phyloP scores from a whole-genome alignment of 2,113 vertebrate genomes.

The Nothoprocta perdicaria region DNA sequence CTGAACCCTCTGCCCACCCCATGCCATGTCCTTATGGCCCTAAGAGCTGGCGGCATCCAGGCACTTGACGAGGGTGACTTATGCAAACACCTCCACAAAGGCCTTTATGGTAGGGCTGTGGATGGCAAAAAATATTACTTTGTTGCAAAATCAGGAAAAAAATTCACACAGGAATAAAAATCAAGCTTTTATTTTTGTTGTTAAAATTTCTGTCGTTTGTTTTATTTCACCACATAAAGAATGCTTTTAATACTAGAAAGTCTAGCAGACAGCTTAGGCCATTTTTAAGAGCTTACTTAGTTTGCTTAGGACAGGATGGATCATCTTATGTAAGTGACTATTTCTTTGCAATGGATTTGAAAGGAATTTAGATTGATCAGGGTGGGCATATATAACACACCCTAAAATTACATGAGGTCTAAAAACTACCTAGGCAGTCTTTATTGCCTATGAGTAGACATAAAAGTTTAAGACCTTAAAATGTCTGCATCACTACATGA shows the following conservation, averaged over 20 bases:
- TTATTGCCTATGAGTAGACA: neutral
- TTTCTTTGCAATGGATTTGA: neutral
- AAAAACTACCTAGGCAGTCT: neutral
- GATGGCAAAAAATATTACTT: neutral
- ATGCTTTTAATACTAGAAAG: neutral
- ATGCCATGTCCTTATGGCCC: no score
- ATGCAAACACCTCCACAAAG: neutral
- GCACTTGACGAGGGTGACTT: accelerated
- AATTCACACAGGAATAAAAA: neutral
- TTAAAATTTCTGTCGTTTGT: neutral
- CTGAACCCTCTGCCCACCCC: no score
- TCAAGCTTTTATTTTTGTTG: neutral
- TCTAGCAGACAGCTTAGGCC: neutral
- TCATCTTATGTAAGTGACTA: neutral
- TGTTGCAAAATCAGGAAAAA: neutral
- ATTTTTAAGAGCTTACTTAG: neutral
- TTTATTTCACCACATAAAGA: neutral
- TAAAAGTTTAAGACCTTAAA: neutral
- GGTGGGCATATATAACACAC: neutral
- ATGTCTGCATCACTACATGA: neutral
- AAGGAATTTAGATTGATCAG: neutral
- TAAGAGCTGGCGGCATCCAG: neutral
- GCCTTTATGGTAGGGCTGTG: neutral
- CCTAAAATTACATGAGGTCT: neutral
- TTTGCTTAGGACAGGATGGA: neutral